These are phyloP conservation scores for Anolis apletophallus DNA, from an alignment of 2,797 vertebrate species.

Conservation along the genomic window DNA sequence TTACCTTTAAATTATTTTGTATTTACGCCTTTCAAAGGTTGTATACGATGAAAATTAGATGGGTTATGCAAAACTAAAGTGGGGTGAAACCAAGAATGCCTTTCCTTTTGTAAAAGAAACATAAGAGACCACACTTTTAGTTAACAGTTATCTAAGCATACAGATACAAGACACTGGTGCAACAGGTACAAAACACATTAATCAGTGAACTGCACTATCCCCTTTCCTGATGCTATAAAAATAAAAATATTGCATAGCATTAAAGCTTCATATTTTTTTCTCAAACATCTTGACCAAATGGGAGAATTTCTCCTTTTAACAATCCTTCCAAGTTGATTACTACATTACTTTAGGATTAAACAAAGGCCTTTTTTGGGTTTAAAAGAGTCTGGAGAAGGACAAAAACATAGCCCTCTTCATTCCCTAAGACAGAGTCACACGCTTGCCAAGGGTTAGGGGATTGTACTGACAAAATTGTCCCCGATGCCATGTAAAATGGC, in stretches of 20 bases:
- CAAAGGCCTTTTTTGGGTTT: too few species aligned
- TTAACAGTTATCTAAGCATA: conserved; percentile 46
- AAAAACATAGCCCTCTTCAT: too few species aligned
- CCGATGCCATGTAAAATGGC: too few species aligned
- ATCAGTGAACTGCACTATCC: conserved; percentile 66
- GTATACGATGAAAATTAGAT: background rate
- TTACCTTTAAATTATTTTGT: conserved; percentile 18
- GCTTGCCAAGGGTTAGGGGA: too few species aligned
- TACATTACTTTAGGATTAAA: too few species aligned
- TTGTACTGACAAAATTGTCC: too few species aligned
- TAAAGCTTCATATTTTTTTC: background rate
- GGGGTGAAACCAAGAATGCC: background rate
- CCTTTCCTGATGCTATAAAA: conserved; percentile 65
- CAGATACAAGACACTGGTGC: conserved; percentile 55
- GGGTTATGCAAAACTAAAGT: background rate
- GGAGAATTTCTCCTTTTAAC: too few species aligned
- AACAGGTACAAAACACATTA: conserved; percentile 49
- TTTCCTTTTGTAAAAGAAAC: background rate
- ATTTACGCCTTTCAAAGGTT: background rate
- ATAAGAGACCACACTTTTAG: background rate
- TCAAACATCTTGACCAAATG: background rate
- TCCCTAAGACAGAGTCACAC: too few species aligned
- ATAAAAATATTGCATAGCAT: background rate
- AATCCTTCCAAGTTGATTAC: too few species aligned
- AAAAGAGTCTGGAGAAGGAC: too few species aligned